Percentiles rank a stretch among this genome's conserved stretches.
These are phyloP conservation scores for Aphrophora alni DNA, from an alignment of 2,888 invertebrate genomes.

Conservation along the genomic window DNA sequence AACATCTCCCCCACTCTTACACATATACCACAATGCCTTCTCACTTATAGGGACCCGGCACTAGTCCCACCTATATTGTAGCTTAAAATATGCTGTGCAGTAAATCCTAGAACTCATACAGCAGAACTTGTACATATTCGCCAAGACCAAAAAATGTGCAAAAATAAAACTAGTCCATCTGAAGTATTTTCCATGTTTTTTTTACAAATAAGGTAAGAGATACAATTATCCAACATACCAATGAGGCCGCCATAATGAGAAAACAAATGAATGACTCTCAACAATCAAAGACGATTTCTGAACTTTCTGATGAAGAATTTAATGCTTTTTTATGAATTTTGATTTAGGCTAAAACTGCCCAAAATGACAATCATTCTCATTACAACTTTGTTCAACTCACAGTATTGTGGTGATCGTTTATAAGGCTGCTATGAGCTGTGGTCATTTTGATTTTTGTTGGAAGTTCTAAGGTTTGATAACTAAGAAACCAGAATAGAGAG, in stretches of 20 bases:
- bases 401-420: not conserved
- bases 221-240: not conserved
- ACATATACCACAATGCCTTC: too few relatives aligned
- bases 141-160: not conserved
- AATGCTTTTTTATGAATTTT: not conserved
- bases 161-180: not conserved
- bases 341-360: not conserved
- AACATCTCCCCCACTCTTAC: too few relatives aligned
- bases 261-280: not conserved
- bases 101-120: too few relatives aligned
- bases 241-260: not conserved
- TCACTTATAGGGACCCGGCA: too few relatives aligned
- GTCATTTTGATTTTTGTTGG: not conserved
- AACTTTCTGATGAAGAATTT: not conserved
- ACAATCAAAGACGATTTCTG: not conserved
- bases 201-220: not conserved
- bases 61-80: too few relatives aligned
- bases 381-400: not conserved
- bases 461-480: not conserved
- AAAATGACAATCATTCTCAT: not conserved
- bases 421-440: not conserved
- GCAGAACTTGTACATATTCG: too few relatives aligned
- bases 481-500: not conserved
- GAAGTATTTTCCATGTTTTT: not conserved
- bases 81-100: too few relatives aligned